phyloP scores from a whole-genome alignment of 1,140 invertebrate species.

The Ostrea edulis region DNA sequence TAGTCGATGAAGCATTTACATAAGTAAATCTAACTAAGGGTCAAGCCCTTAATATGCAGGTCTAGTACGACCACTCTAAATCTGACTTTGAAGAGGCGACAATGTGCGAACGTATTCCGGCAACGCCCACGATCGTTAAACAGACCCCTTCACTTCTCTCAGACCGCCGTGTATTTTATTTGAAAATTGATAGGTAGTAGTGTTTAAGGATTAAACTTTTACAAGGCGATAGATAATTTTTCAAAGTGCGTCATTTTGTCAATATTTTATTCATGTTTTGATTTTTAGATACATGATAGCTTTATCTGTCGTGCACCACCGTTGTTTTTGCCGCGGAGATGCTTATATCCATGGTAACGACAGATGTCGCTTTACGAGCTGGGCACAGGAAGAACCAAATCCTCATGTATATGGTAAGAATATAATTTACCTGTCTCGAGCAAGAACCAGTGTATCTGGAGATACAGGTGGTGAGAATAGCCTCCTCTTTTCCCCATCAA shows the following conservation, averaged over 20 bases:
- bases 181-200: background rate
- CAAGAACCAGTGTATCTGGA: background rate
- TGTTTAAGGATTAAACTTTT: background rate
- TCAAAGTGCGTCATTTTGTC: conserved; percentile 31
- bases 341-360: background rate
- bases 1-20: conserved; percentile 18
- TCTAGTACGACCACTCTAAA: conserved; percentile 22
- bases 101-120: background rate
- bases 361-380: background rate
- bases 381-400: background rate
- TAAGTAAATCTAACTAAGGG: background rate
- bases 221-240: conserved; percentile 29
- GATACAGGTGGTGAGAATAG: background rate
- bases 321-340: conserved; percentile 17
- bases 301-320: background rate
- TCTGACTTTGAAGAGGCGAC: conserved; percentile 1
- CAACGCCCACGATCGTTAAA: background rate
- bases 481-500: background rate
- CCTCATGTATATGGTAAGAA: background rate
- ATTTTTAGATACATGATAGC: background rate
- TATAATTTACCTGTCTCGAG: background rate
- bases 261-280: background rate
- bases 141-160: background rate
- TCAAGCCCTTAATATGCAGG: background rate
- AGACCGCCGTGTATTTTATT: background rate